These are phyloP conservation scores for Acanthaster planci DNA, from an alignment of 35 echinoderm and acorn worm species.

Conservation along the genomic window DNA sequence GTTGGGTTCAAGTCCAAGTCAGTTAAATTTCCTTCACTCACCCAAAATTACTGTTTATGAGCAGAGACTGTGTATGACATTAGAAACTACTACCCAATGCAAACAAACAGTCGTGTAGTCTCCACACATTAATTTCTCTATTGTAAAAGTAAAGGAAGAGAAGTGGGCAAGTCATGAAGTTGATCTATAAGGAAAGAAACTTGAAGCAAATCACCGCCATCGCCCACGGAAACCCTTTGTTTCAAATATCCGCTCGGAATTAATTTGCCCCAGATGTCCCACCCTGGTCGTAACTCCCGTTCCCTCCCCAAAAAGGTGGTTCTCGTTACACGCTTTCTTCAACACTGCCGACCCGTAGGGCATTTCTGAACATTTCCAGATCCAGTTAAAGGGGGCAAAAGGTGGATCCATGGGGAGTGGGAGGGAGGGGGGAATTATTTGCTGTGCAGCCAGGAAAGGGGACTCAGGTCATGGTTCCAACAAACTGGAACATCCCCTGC, in stretches of 20 bases:
- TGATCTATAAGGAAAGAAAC: no score
- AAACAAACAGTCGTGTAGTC: no score
- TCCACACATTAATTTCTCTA: no score
- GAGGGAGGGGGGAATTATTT: not conserved
- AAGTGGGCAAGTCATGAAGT: no score
- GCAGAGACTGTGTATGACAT: no score
- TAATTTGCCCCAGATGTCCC: not conserved
- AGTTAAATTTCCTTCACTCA: no score
- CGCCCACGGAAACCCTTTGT: not conserved
- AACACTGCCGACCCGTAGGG: not conserved
- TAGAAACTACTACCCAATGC: no score
- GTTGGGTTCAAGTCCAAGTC: no score
- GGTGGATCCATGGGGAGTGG: not conserved
- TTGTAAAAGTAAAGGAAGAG: no score
- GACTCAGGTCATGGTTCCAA: not conserved
- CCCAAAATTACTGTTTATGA: no score
- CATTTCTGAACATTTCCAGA: not conserved
- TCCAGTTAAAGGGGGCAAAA: not conserved
- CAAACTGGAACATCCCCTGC: slow-evolving; percentile 3
- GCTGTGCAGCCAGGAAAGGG: not conserved
- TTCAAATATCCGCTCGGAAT: not conserved
- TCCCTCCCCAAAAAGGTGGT: not conserved
- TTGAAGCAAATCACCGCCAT: no score
- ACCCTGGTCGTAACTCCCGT: not conserved
- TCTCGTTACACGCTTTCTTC: not conserved